Evolutionary conservation across 2,797 vertebrate genomes (phyloP).

Genomic region (Catamblyrhynchus diadema): DNA sequence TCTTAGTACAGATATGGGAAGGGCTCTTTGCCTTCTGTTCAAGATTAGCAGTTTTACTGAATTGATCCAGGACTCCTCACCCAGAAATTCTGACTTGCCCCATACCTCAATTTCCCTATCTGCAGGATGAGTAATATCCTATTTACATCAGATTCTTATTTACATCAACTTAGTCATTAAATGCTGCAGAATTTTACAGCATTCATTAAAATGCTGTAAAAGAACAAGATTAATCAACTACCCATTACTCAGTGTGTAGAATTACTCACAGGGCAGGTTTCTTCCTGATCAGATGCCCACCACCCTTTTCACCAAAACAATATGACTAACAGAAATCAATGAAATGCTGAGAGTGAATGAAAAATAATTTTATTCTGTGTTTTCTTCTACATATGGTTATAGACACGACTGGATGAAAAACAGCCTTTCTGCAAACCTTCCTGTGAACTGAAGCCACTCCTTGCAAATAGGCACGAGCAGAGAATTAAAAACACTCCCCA

Average conservation of each 20-base stretch:
- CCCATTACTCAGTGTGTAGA: background rate
- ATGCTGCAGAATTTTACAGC: background rate
- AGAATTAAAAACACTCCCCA: background rate
- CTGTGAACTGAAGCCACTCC: background rate
- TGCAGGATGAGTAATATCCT: background rate
- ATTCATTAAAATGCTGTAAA: background rate
- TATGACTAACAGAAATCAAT: background rate
- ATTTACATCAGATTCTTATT: background rate
- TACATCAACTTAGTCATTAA: background rate
- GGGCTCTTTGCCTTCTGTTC: background rate
- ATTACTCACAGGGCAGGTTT: background rate
- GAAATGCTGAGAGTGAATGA: background rate
- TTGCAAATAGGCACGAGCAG: background rate
- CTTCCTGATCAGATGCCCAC: background rate
- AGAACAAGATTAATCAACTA: background rate
- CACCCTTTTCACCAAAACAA: background rate
- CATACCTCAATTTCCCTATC: background rate
- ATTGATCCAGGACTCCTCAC: background rate
- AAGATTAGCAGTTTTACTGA: background rate
- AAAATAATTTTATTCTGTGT: background rate
- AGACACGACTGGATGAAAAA: rapidly evolving
- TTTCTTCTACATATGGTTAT: background rate
- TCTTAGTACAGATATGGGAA: background rate
- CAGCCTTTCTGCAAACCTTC: background rate
- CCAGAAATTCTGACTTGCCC: background rate